phyloP scores from a whole-genome alignment of 2,797 vertebrate species.

The Myotis pilosus region DNA sequence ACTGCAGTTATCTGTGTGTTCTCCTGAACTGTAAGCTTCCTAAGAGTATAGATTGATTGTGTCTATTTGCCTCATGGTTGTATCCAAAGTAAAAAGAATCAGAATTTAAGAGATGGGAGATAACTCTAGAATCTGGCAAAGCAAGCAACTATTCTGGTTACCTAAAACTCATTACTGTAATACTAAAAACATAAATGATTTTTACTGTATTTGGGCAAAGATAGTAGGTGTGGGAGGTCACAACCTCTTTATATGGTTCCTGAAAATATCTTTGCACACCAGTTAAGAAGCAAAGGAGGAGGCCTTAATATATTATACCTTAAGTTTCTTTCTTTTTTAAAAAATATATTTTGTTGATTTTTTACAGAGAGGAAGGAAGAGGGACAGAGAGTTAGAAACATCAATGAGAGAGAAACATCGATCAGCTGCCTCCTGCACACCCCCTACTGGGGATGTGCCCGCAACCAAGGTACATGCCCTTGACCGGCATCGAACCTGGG shows the following conservation, averaged over 20 bases:
- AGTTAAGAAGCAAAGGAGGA: not conserved
- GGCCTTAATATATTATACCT: not conserved
- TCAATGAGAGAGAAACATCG: too few species aligned
- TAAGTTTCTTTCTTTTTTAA: not conserved
- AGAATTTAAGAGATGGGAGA: conserved; percentile 19
- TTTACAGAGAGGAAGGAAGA: too few species aligned
- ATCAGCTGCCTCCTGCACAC: too few species aligned
- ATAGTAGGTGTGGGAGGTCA: not conserved
- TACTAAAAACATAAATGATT: conserved; percentile 23
- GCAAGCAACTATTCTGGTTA: not conserved
- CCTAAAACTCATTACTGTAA: not conserved
- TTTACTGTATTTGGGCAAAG: conserved; percentile 33
- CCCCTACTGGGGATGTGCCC: too few species aligned
- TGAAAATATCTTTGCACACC: conserved; percentile 32
- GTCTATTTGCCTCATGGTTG: not conserved
- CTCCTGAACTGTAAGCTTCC: not conserved
- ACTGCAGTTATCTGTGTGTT: not conserved
- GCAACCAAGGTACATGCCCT: too few species aligned
- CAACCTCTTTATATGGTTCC: not conserved
- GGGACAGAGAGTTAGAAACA: too few species aligned
- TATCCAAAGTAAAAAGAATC: conserved; percentile 23
- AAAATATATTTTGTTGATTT: too few species aligned
- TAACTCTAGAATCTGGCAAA: not conserved
- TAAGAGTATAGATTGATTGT: not conserved
- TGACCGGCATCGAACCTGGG: too few species aligned